A percentile compares a stretch with the other conserved stretches of the same genome.
Conservation (phyloP, 1,140 invertebrate genomes). For the Thalassaphorura encarpata region DNA sequence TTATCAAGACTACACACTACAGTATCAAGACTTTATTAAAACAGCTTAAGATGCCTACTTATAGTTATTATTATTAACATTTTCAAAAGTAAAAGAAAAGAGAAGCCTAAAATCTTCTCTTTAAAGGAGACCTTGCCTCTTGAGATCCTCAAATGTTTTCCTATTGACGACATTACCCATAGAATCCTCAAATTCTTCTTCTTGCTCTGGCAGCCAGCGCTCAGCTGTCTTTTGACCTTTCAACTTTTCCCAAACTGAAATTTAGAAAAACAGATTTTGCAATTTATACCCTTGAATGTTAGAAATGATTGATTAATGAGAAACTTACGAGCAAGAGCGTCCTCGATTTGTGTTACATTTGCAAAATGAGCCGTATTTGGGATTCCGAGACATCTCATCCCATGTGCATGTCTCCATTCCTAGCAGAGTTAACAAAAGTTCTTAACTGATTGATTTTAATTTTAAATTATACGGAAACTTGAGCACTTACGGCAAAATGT, state of each 20-base stretch:
- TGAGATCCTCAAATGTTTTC: conserved; percentile 97
- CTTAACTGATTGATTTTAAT: conserved; percentile 2
- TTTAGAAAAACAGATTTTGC: conserved; percentile 23
- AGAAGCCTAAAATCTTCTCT: no score
- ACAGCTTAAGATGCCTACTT: no score
- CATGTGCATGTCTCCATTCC: conserved; percentile 99
- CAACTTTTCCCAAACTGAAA: conserved; percentile 89
- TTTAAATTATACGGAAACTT: conserved; percentile 17
- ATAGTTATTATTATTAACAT: no score
- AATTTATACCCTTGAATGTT: neutral
- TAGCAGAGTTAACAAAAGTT: conserved; percentile 34
- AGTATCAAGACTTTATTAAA: no score
- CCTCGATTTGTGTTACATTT: conserved; percentile 98
- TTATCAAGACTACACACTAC: no score
- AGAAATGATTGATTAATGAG: neutral
- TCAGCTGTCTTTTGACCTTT: conserved; percentile 90
- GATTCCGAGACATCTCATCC: conserved; percentile 97
- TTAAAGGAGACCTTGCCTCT: conserved; percentile 89
- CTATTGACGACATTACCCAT: conserved; percentile 97
- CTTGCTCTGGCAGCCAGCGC: conserved; percentile 90
- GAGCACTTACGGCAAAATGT: conserved; percentile 74
- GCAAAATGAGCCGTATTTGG: conserved; percentile 99
- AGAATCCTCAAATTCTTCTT: conserved; percentile 99
- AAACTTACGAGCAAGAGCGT: conserved; percentile 77
- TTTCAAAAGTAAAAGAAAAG: no score